Percentiles rank a stretch among this genome's conserved stretches.
phyloP scores from a whole-genome alignment of 2,113 vertebrate genomes.

The Ictidomys tridecemlineatus region DNA sequence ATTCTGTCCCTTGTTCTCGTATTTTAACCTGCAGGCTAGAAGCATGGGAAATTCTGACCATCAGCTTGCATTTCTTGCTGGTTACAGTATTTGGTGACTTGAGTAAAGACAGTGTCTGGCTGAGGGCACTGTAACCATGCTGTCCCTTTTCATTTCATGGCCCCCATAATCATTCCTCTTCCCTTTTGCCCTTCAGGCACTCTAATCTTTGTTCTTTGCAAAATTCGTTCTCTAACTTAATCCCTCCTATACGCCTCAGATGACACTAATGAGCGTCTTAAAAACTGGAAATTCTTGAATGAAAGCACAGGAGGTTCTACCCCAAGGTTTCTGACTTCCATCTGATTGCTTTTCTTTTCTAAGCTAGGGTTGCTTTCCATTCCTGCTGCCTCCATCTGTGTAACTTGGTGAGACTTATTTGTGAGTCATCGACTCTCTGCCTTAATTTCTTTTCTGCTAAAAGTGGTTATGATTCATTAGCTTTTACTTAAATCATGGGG shows the following conservation, averaged over 20 bases:
- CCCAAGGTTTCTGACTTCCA: not conserved
- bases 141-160: not conserved
- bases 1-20: not conserved
- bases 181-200: not conserved
- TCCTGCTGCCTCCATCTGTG: not conserved
- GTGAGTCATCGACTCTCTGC: constrained; percentile 24
- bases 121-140: not conserved
- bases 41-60: not conserved
- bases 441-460: not conserved
- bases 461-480: not conserved
- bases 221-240: constrained; percentile 45
- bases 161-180: not conserved
- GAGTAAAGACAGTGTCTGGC: not conserved
- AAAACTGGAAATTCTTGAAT: constrained; percentile 75
- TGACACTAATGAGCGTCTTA: constrained; percentile 11
- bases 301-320: constrained; percentile 8
- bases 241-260: not conserved
- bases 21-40: not conserved
- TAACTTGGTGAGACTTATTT: not conserved
- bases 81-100: not conserved
- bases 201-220: constrained; percentile 1
- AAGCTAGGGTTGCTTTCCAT: not conserved
- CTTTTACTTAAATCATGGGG: constrained; percentile 16
- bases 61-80: not conserved
- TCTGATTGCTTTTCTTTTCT: not conserved